These are phyloP conservation scores for Strigamia crassipes DNA, from an alignment of 2,888 invertebrate species.

Conservation along the genomic window DNA sequence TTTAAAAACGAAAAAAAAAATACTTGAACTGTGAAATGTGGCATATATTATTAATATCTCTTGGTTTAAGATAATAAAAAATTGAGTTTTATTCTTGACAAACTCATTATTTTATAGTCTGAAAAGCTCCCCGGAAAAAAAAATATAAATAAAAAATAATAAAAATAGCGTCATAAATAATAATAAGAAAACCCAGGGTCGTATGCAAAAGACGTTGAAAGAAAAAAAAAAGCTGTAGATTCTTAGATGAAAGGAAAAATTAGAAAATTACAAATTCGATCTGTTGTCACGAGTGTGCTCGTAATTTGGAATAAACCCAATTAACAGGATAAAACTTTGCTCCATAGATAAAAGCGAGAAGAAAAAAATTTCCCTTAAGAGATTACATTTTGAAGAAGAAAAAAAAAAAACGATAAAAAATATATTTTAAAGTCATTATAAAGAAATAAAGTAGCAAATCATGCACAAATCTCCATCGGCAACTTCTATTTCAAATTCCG, in stretches of 20 bases:
- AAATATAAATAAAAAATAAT: not conserved
- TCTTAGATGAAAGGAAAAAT: not conserved
- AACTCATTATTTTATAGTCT: not conserved
- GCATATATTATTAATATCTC: not conserved
- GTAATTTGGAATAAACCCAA: slow-evolving; percentile 23
- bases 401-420: not conserved
- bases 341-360: not conserved
- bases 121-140: not conserved
- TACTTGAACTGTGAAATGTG: not conserved
- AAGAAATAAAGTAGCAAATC: not conserved
- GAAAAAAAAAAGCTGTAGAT: not conserved
- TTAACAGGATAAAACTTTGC: slow-evolving; percentile 8
- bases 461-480: no score
- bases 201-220: not conserved
- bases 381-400: not conserved
- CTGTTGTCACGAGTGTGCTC: not conserved
- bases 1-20: not conserved
- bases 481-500: no score
- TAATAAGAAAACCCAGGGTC: not conserved
- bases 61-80: not conserved
- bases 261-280: slow-evolving; percentile 27
- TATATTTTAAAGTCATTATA: not conserved
- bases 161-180: slow-evolving; percentile 4
- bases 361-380: not conserved
- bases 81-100: not conserved